phyloP scores from a whole-genome alignment of 2,113 vertebrate species.

The Accipiter cooperii region DNA sequence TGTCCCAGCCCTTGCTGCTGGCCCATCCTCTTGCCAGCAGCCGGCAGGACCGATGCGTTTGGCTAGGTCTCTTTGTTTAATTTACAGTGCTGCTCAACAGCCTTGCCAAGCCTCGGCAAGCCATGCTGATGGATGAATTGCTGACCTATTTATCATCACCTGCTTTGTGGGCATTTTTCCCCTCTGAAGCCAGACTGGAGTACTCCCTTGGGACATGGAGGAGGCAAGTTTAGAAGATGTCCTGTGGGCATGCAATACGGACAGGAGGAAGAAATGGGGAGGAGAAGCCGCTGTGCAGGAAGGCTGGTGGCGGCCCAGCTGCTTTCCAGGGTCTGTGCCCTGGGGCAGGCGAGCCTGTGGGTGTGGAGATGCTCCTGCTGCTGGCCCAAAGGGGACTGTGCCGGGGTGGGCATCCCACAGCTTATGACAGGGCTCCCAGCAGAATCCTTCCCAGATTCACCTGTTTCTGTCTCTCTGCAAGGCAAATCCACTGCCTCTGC shows the following conservation, averaged over 20 bases:
- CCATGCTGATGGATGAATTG: constrained; percentile 5
- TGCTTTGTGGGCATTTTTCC: not conserved
- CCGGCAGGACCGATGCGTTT: rapidly evolving
- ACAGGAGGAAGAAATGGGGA: not conserved
- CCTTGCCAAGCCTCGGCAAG: not conserved
- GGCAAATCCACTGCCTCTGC: rapidly evolving
- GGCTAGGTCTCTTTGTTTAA: rapidly evolving
- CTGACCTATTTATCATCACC: constrained; percentile 58
- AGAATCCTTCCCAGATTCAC: not conserved
- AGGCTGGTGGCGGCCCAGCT: not conserved
- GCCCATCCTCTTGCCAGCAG: rapidly evolving
- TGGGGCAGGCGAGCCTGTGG: rapidly evolving
- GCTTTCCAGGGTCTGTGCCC: rapidly evolving
- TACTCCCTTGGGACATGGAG: rapidly evolving
- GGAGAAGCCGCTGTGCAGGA: not conserved
- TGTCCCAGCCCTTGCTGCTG: not conserved
- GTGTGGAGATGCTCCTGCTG: not conserved
- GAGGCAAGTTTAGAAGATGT: rapidly evolving
- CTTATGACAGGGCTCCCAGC: rapidly evolving
- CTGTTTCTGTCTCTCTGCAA: rapidly evolving
- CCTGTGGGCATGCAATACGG: rapidly evolving
- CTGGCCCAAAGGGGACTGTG: rapidly evolving
- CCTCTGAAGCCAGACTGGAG: constrained; percentile 8
- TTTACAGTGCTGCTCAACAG: rapidly evolving
- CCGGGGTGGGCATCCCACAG: rapidly evolving